Base-by-base conservation (phyloP, 2,797 vertebrate species). In the Tachyglossus aculeatus region DNA sequence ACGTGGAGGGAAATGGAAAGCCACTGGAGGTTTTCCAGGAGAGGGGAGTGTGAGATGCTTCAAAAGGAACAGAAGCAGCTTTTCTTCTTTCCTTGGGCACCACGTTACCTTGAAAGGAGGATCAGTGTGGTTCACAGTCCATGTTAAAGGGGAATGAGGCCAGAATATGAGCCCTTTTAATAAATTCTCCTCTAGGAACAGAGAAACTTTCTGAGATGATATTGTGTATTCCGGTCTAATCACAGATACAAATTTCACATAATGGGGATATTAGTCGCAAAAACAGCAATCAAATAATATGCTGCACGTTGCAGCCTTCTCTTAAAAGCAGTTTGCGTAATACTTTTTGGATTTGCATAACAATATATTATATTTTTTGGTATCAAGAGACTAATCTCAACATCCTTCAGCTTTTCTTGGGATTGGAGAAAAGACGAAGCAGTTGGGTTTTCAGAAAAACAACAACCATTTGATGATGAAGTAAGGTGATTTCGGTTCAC, bases 401-500 rank as follows among this genome's bases (percentile, higher is more conserved):
- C 19, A 8, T 27, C 55, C 18, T 7, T 58, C 41, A 58, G 25
- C 33, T 29, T 24, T 32, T 39, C 14, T 33, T 12, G 59, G 16
- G 12, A 13, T 5, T 33, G 50, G 5, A 27, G 37, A 19, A 29
- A 34, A 59, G 43, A 67, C 2, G 18, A 25, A 16, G 14, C 22
- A 47, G 7, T 8, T 29, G 25, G 15, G n/a, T 3, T 9, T 2
- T 15, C 4, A 31, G 45, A 48, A 29, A 48, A 48, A 43, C 11
- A 37, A 21, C 24, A 24, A 10, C 1, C 11, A 38, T 1, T 12
- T 33, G 19, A 36, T 1, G 3, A 19, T 9, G 15, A 55, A 18
- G 39, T 8, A 14, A 21, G 25, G n/a, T 53, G 27, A 47, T 4
- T 9, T 33, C 15, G 25, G 25, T 1, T 1, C 21, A 81, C 91